Base-by-base conservation (phyloP, 2,113 vertebrate species). In the Syrrhaptes paradoxus region DNA sequence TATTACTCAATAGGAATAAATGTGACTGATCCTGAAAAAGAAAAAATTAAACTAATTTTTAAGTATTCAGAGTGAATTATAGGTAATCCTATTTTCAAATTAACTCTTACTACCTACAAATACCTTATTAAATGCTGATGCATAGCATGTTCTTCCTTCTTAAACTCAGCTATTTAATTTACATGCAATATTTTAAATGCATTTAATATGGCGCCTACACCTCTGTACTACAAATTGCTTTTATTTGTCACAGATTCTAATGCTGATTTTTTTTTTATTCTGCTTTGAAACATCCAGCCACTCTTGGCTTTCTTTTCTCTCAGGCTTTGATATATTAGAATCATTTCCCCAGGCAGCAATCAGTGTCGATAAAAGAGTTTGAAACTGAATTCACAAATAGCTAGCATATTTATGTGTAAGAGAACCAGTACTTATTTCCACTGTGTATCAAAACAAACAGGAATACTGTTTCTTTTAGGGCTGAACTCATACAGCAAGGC, bases 241-340 rank as follows among this genome's bases (percentile, higher is more conserved):
- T 82, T 70, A 85, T 92, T 96, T 94, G 74, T 94, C 92, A 91
- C 89, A 93, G 96, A 96, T 95, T 88, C 84, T 95, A 90, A 93
- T 77, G 78, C 66, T 92, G 58, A 76, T 95, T 95, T 95, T 92
- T 95, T 92, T 95, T 92, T 95, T 63, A 93, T 90, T 93, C 85
- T 90, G 29, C 78, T 96, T 86, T 93, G 94, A 91, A 94, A 96
- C 63, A 95, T 38, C 73, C 61, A 97, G 31, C 66, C 81, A 84
- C 68, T 93, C 86, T 67, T 31, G 85, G 66, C 66, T 90, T 92
- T 86, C 88, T 96, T 93, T 93, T 88, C 96, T 92, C 86, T 88
- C 75, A 9, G 84, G 61, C 93, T 96, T 96, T 96, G 95, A 96
- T 95, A 95, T 96, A 95, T 95, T 91, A 62, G 84, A 94, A 92